Evolutionary conservation across 1,140 invertebrate species (phyloP), one percentile per base, ranked within the genome.

Genomic region (Zaprionus taronus): DNA sequence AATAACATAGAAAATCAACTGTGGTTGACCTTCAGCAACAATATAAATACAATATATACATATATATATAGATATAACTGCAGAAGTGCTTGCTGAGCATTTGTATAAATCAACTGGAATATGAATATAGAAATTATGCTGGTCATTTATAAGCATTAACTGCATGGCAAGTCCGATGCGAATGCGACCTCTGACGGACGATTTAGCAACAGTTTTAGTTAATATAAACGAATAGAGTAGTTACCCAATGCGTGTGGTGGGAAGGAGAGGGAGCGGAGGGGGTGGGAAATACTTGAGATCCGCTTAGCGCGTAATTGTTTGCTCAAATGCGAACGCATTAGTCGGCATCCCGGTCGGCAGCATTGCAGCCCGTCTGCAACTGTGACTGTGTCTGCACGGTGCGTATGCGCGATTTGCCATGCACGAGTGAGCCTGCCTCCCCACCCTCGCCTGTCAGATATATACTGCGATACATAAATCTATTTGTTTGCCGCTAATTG

Each of bases 391-490:
- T 34, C 31, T 11, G 38, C 57, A 79, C 76, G n/a, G 78, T 87
- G 85, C 84, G 84, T 87, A 90, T 90, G 34, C 72, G 81, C 72
- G 63, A 87, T 87, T 87, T 66, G 63, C 17, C 75, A 87, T 77
- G 84, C 84, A 87, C 81, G 84, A 89, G 69, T 89, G 66, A 75
- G 56, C 47, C 57, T 76, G 72, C 65, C 67, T 66, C 73, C 60
- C 5, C 14, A 5, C 68, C 53, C 15, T 9, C 31, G 2, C 31
- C 20, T 15, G 38, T 66, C 17, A 31, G 28, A 65, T 38, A 61
- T 41, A 55, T 65, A 38, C 49, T 12, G 15, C 24, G 24, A 44
- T 68, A 34, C 79, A 63, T 77, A 44, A 31, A 77, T 72, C 65
- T 71, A 81, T 77, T 80, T 86, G 80, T 78, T 62, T 22, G 44